These are phyloP conservation scores for Cerastis rubricosa DNA, from an alignment of 2,888 invertebrate genomes.

Conservation along the genomic window DNA sequence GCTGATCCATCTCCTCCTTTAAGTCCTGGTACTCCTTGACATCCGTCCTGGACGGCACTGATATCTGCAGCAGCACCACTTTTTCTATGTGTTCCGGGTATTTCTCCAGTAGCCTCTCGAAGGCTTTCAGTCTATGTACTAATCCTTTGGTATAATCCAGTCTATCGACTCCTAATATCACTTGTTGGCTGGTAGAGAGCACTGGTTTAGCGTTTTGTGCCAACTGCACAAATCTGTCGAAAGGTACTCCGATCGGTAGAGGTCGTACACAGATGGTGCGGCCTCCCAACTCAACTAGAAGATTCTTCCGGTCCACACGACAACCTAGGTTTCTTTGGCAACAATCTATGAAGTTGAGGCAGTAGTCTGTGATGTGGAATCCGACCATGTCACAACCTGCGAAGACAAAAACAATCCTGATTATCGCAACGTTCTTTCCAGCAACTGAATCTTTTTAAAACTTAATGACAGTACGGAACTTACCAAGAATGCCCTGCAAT, in stretches of 20 bases:
- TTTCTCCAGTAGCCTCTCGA: conserved; percentile 95
- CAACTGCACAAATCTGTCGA: conserved; percentile 95
- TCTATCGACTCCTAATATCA: conserved; percentile 96
- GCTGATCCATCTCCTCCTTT: conserved; percentile 97
- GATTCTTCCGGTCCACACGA: conserved; percentile 96
- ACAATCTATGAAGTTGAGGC: conserved; percentile 97
- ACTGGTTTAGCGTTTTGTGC: conserved; percentile 93
- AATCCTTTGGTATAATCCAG: conserved; percentile 98
- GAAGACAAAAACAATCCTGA: conserved; percentile 49
- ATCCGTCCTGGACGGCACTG: conserved; percentile 97
- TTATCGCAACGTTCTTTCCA: not conserved
- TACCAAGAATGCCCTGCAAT: conserved; percentile 96
- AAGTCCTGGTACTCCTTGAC: conserved; percentile 97
- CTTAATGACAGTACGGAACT: conserved; percentile 58
- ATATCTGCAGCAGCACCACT: conserved; percentile 95
- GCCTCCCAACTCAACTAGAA: conserved; percentile 96
- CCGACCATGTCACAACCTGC: conserved; percentile 97
- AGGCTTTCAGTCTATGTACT: conserved; percentile 95
- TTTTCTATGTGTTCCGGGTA: conserved; percentile 96
- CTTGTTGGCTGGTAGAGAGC: conserved; percentile 94
- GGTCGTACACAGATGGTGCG: conserved; percentile 96
- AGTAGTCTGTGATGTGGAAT: conserved; percentile 97
- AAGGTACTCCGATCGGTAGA: conserved; percentile 97
- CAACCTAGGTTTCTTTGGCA: conserved; percentile 96
- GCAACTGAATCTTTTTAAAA: not conserved